Conservation (phyloP, 2,113 vertebrate genomes). For the Sylvia atricapilla region DNA sequence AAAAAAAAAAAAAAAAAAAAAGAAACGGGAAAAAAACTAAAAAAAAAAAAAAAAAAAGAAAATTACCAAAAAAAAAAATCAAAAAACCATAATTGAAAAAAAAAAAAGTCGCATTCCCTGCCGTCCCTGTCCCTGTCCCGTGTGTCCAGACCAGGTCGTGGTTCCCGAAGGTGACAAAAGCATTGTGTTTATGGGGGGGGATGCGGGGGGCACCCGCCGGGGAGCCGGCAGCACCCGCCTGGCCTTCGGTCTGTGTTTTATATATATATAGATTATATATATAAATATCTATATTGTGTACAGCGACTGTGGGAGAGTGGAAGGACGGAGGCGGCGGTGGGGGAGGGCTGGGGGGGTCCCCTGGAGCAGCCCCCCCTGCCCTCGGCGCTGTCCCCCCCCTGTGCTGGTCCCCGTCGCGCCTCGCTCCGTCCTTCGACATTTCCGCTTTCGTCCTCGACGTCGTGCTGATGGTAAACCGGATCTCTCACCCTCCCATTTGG, state of each 20-base stretch:
- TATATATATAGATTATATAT: conserved; percentile 70
- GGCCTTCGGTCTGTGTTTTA: conserved; percentile 61
- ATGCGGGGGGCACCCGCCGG: neutral
- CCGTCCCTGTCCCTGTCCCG: neutral
- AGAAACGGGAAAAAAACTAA: neutral
- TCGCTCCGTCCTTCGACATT: neutral
- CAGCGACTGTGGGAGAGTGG: neutral
- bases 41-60: neutral
- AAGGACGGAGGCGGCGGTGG: neutral
- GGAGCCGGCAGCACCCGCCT: neutral
- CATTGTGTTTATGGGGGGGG: neutral
- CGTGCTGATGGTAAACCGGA: conserved; percentile 45
- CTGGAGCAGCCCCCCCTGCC: neutral
- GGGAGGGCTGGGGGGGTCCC: neutral
- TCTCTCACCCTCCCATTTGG: conserved; percentile 56
- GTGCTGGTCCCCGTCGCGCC: neutral
- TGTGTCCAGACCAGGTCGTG: conserved; percentile 11
- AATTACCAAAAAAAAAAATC: neutral
- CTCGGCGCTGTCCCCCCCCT: neutral
- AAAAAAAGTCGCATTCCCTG: neutral
- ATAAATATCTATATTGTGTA: conserved; percentile 61
- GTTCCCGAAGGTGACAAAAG: neutral
- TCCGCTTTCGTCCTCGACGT: conserved; percentile 30
- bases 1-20: neutral
- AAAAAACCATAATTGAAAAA: neutral